These are phyloP conservation scores for Calcarius ornatus DNA, from an alignment of 2,113 vertebrate species.

Conservation along the genomic window DNA sequence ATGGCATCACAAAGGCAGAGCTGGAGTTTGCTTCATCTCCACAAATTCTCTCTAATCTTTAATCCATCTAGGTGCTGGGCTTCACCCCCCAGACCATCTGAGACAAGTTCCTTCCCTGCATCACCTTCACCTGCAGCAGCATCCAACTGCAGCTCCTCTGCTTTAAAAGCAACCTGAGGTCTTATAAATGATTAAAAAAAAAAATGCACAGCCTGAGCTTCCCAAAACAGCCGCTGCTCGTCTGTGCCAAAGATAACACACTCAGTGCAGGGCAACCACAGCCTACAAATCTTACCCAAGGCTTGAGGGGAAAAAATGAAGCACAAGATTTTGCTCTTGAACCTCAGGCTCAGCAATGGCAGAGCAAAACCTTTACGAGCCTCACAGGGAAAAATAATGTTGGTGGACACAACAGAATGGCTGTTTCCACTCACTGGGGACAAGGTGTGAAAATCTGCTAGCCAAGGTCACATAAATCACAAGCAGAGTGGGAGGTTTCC, in stretches of 20 bases:
- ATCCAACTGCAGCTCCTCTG: not conserved
- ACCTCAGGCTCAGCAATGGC: not conserved
- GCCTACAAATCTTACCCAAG: not conserved
- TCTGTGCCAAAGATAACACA: constrained; percentile 18
- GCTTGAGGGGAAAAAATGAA: not conserved
- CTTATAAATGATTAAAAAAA: not conserved
- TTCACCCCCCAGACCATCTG: not conserved
- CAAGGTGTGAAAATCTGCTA: not conserved
- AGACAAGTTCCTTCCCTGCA: fast-evolving
- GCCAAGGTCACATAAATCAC: not conserved
- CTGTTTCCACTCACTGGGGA: not conserved
- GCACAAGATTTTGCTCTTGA: not conserved
- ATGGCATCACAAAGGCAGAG: not conserved
- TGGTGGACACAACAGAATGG: not conserved
- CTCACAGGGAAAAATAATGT: fast-evolving
- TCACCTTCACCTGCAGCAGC: not conserved
- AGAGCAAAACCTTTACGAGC: not conserved
- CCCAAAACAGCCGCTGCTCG: not conserved
- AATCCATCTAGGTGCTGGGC: not conserved
- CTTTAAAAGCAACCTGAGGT: not conserved
- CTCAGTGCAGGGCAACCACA: not conserved
- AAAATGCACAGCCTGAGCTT: not conserved
- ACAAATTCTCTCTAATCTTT: not conserved
- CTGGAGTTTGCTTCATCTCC: not conserved
- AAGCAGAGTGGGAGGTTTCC: fast-evolving